These are phyloP conservation scores for Nasonia giraulti DNA, from an alignment of 1,140 invertebrate genomes.

Conservation along the genomic window DNA sequence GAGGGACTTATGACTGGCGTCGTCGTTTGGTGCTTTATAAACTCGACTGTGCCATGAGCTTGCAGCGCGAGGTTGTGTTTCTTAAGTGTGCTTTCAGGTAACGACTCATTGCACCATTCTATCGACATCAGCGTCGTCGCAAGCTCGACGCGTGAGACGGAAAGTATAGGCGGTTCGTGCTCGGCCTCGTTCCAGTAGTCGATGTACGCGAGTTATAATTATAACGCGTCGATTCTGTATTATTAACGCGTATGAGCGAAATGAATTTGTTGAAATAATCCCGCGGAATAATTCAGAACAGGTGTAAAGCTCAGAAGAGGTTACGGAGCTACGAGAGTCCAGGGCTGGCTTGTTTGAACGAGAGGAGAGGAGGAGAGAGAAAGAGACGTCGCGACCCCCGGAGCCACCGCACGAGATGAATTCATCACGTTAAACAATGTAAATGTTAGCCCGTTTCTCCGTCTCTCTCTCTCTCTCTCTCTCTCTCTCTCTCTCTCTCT, in stretches of 20 bases:
- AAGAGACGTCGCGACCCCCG: conserved; percentile 49
- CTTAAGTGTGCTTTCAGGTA: background rate
- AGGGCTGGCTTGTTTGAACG: conserved; percentile 26
- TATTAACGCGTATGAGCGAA: background rate
- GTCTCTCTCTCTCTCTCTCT: background rate
- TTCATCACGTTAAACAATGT: conserved; percentile 74
- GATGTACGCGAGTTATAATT: too few species aligned
- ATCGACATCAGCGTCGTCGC: too few species aligned
- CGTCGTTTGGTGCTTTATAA: conserved; percentile 19
- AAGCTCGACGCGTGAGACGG: too few species aligned
- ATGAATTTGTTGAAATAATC: background rate
- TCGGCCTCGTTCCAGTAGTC: too few species aligned
- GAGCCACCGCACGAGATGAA: conserved; percentile 65
- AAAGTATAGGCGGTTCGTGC: too few species aligned
- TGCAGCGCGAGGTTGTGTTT: conserved; percentile 20
- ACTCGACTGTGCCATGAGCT: conserved; percentile 27
- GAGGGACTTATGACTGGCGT: conserved; percentile 36
- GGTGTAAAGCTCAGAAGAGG: background rate
- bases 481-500: conserved; percentile 21
- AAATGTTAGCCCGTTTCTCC: conserved; percentile 69
- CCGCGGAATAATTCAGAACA: background rate
- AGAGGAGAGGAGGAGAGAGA: background rate
- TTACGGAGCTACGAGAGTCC: background rate
- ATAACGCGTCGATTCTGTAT: too few species aligned
- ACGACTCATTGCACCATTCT: background rate